Evolutionary conservation across 2,113 vertebrate genomes (phyloP).

Genomic region (Etia nguti): DNA sequence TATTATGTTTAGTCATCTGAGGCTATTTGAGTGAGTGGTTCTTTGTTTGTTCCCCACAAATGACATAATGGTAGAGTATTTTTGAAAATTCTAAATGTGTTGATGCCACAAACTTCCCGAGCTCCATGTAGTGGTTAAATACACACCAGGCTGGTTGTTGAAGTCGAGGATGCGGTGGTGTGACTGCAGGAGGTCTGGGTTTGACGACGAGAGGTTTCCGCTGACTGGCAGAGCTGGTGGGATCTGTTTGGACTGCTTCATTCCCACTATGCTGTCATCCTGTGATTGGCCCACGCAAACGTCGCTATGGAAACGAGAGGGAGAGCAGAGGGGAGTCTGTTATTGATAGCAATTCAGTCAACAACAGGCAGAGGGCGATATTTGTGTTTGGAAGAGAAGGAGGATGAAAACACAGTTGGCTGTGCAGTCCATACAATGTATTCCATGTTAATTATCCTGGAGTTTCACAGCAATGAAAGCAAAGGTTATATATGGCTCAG

Average conservation of each 20-base stretch:
- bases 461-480: not conserved
- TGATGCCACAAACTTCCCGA: not conserved
- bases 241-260: slow-evolving; percentile 94
- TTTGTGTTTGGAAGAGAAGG: not conserved
- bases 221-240: slow-evolving; percentile 91
- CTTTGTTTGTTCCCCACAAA: not conserved
- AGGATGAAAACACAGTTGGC: not conserved
- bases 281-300: slow-evolving; percentile 97
- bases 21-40: not conserved
- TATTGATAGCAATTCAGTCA: slow-evolving; percentile 26
- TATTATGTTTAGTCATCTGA: not conserved
- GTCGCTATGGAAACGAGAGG: slow-evolving; percentile 76
- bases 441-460: not conserved
- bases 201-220: slow-evolving; percentile 91
- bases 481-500: not conserved
- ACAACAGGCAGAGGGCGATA: slow-evolving; percentile 38
- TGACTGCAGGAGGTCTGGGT: slow-evolving; percentile 93
- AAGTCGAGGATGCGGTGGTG: slow-evolving; percentile 98
- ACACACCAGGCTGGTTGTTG: slow-evolving; percentile 89
- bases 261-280: slow-evolving; percentile 96
- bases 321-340: not conserved
- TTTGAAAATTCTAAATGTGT: not conserved
- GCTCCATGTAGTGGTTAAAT: not conserved
- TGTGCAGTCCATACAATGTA: not conserved
- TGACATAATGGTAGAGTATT: not conserved